Percentiles rank a stretch among this genome's conserved stretches.
Evolutionary conservation across 2,113 vertebrate species (phyloP).

Genomic region (Puntigrus tetrazona): DNA sequence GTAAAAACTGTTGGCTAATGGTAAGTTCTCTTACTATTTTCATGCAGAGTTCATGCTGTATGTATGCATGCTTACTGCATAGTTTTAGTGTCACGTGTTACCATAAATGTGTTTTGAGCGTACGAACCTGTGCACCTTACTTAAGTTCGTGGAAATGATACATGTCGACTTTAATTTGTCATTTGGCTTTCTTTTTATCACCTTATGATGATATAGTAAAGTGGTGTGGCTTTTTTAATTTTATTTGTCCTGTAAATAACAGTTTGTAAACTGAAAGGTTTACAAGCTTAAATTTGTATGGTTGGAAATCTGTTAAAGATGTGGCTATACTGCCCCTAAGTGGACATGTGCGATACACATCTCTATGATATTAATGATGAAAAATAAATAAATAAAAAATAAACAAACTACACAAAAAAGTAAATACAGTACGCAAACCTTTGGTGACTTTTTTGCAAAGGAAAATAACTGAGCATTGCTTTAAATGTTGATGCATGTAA

Average conservation of each 20-base stretch:
- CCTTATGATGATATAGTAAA: not conserved
- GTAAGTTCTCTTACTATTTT: not conserved
- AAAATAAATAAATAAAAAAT: no score
- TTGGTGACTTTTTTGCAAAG: not conserved
- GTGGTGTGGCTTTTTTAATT: no score
- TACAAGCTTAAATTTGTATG: not conserved
- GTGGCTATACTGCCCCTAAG: constrained; percentile 35
- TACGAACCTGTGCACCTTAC: not conserved
- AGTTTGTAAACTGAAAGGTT: not conserved
- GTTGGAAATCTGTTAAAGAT: not conserved
- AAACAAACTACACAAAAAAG: no score
- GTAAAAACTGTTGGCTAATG: no score
- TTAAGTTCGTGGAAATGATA: not conserved
- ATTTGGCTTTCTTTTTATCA: not conserved
- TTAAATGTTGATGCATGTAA: not conserved
- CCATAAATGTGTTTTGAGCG: not conserved
- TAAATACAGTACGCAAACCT: not conserved
- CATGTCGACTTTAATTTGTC: not conserved
- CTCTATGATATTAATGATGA: not conserved
- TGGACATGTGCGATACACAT: not conserved
- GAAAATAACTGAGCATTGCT: not conserved
- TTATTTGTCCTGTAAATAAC: no score
- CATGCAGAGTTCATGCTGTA: not conserved
- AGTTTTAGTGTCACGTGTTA: not conserved
- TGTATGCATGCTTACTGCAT: not conserved